These are phyloP conservation scores for Oligia latruncula DNA, from an alignment of 2,888 invertebrate genomes.

Conservation along the genomic window DNA sequence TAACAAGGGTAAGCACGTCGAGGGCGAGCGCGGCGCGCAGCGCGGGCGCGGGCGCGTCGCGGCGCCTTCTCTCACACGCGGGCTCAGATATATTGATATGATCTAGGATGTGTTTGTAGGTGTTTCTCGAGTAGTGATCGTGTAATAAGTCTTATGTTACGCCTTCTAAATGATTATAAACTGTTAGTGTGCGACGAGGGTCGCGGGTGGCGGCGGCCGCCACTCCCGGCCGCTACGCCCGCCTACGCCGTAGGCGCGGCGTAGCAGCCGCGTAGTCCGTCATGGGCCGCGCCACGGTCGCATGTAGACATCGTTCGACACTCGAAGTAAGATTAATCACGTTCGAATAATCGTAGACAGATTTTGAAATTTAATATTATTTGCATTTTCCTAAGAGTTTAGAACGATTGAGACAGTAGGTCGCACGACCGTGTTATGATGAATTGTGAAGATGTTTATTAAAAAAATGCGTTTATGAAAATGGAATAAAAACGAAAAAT, in stretches of 20 bases:
- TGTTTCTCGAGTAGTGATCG: slow-evolving; percentile 90
- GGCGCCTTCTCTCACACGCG: slow-evolving; percentile 80
- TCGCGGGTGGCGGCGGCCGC: slow-evolving; percentile 60
- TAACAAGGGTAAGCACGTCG: slow-evolving; percentile 76
- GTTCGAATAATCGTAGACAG: slow-evolving; percentile 89
- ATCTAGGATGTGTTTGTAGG: slow-evolving; percentile 89
- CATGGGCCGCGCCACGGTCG: slow-evolving; percentile 68
- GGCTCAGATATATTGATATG: slow-evolving; percentile 88
- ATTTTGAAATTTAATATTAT: slow-evolving; percentile 89
- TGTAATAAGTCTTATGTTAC: slow-evolving; percentile 89
- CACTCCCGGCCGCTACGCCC: slow-evolving; percentile 57
- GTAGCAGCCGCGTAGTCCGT: slow-evolving; percentile 66
- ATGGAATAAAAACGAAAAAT: slow-evolving; percentile 89
- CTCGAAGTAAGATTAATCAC: slow-evolving; percentile 88
- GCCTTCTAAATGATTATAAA: slow-evolving; percentile 84
- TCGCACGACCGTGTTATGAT: slow-evolving; percentile 89
- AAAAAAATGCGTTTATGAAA: slow-evolving; percentile 90
- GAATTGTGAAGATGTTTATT: slow-evolving; percentile 90
- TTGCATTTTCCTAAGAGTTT: slow-evolving; percentile 90
- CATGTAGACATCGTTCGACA: slow-evolving; percentile 84
- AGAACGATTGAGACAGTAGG: slow-evolving; percentile 90
- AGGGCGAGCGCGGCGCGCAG: slow-evolving; percentile 68
- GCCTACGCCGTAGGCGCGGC: slow-evolving; percentile 67
- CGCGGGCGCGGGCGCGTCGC: slow-evolving; percentile 63
- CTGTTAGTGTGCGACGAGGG: slow-evolving; percentile 76